phyloP scores from a whole-genome alignment of 2,113 vertebrate genomes.

The Anguilla rostrata region DNA sequence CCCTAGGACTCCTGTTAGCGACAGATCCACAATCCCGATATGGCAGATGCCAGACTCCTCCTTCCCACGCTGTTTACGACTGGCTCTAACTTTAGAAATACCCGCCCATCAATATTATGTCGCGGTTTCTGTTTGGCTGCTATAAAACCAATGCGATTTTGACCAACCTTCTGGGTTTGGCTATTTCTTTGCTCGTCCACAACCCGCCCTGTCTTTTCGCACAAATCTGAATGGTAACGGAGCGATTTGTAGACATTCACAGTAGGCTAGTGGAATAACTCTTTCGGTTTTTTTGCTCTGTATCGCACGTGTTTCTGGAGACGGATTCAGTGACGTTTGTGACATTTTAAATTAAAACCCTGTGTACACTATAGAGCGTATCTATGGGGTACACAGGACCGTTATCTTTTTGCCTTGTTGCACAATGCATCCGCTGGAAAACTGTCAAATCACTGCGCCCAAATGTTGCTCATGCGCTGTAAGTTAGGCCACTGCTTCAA shows the following conservation, averaged over 20 bases:
- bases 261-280: not conserved
- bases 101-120: constrained; percentile 21
- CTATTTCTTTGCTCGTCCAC: not conserved
- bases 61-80: constrained; percentile 23
- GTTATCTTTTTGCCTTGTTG: not conserved
- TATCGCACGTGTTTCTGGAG: not conserved
- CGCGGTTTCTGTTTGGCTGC: not conserved
- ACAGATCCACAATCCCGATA: constrained; percentile 11
- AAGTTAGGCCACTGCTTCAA: not conserved
- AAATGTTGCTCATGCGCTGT: not conserved
- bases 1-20: not conserved
- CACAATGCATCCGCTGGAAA: not conserved
- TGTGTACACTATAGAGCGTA: too few relatives aligned
- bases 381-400: too few relatives aligned
- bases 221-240: not conserved
- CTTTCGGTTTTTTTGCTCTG: not conserved
- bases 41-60: constrained; percentile 30
- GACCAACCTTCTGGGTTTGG: constrained; percentile 11
- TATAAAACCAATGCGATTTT: constrained; percentile 17
- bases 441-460: not conserved
- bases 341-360: not conserved
- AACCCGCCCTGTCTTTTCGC: not conserved
- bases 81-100: constrained; percentile 26
- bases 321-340: not conserved
- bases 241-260: not conserved